Percentiles rank a stretch among this genome's conserved stretches.
These are phyloP conservation scores for Pocillopora grandis DNA, from an alignment of 92 coral and sea anemone species.

Conservation along the genomic window DNA sequence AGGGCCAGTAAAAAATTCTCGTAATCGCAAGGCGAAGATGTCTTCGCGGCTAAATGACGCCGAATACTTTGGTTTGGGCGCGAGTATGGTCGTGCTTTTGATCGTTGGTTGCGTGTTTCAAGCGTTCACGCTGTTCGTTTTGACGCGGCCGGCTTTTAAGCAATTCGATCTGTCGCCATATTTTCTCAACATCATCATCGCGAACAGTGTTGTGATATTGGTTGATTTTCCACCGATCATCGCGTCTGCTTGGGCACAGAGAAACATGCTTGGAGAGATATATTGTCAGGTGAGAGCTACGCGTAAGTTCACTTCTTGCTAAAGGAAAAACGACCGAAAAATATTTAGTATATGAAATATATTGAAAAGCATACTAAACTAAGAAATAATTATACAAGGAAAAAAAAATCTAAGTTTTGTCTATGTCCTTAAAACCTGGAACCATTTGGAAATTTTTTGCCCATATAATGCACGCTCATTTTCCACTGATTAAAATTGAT, in stretches of 20 bases:
- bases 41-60: conserved; percentile 3
- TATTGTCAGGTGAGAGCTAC: conserved; percentile 32
- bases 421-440: too few relatives aligned
- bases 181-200: conserved; percentile 62
- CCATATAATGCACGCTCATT: too few relatives aligned
- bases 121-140: conserved; percentile 34
- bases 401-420: too few relatives aligned
- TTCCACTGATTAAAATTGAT: too few relatives aligned
- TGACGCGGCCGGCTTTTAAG: conserved; percentile 42
- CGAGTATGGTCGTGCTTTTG: conserved; percentile 32
- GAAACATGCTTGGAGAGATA: conserved; percentile 42
- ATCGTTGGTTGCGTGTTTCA: conserved; percentile 54
- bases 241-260: conserved; percentile 55
- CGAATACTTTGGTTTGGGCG: background rate
- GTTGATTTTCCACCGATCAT: conserved; percentile 67
- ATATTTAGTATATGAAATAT: background rate
- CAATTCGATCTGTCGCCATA: conserved; percentile 59
- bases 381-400: too few relatives aligned
- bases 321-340: background rate
- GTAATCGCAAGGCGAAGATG: background rate
- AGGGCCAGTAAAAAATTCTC: background rate
- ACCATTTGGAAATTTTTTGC: too few relatives aligned
- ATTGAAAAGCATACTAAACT: background rate
- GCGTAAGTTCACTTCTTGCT: background rate
- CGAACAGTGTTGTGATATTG: conserved; percentile 59